Evolutionary conservation across 2,113 vertebrate genomes (phyloP), one percentile per base, ranked within the genome.

Genomic region (Bungarus multicinctus): DNA sequence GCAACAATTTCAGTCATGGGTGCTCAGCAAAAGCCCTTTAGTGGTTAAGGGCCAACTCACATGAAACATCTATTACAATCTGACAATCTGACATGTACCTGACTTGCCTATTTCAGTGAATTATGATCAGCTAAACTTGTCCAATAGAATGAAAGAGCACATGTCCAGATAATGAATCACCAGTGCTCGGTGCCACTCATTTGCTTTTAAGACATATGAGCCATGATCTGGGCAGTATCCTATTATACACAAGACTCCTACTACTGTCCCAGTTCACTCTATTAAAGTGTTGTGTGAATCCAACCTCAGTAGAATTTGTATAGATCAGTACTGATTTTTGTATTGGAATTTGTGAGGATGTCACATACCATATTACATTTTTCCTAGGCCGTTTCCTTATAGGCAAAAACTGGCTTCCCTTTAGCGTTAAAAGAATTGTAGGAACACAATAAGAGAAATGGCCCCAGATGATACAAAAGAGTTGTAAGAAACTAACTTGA

Each of bases 91-190:
- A 93, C 89, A 90, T 86, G 57, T 90, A 87, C 89, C 89, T 93
- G 92, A 87, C 89, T 90, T 93, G 88, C 55, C 81, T 85, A 87
- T 93, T 93, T 93, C 74, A 87, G 81, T 93, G 88, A 93, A 90
- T 93, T 93, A 93, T 90, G 55, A 90, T 64, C 54, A 47, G 89
- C n/a, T 86, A 57, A 90, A 64, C n/a, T 34, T 87, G 45, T 43
- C 55, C 81, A 50, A 90, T 87, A 11, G 55, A 93, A 87, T 90
- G 92, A 87, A 25, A 90, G 55, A 90, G 60, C 55, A 87, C 88
- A 64, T 27, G 55, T 53, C 74, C 81, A 60, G 43, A n/a, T 93
- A 93, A 93, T 90, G 74, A 93, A 93, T 93, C 74, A 57, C 88
- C 30, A 27, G 45, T 86, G 74, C 74, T 90, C 16, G 12, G 23